Conservation (phyloP, 1,140 invertebrate species). For the Drosophila cardini region DNA sequence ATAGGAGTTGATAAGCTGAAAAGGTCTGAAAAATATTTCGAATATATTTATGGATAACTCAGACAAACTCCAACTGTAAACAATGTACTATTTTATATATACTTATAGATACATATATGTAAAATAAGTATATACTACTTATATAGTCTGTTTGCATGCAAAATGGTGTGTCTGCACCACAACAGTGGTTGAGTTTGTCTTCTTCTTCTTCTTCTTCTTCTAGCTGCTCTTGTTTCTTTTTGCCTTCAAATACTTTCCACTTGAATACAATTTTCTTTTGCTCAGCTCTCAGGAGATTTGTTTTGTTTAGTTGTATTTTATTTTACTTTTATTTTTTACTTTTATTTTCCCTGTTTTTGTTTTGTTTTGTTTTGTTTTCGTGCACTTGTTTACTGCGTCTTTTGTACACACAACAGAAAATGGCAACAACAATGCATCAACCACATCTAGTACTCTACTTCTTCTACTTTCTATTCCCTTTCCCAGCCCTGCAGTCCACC, state of each 20-base stretch:
- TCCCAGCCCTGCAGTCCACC: neutral
- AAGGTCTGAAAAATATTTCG: constrained; percentile 35
- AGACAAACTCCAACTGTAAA: constrained; percentile 9
- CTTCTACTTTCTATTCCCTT: neutral
- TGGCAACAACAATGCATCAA: constrained; percentile 60
- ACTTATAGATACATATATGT: neutral
- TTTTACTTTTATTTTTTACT: neutral
- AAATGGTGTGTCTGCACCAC: constrained; percentile 45
- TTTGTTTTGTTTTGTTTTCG: constrained; percentile 71
- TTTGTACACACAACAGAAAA: constrained; percentile 48
- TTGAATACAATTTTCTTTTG: constrained; percentile 46
- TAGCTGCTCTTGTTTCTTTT: constrained; percentile 13
- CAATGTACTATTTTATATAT: constrained; percentile 11
- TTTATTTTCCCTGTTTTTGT: neutral
- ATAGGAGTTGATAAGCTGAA: constrained; percentile 53
- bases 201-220: constrained; percentile 11
- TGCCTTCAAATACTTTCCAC: constrained; percentile 43
- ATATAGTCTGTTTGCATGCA: constrained; percentile 3
- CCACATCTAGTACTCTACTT: constrained; percentile 5
- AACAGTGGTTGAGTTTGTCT: constrained; percentile 64
- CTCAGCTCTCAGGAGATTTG: constrained; percentile 71
- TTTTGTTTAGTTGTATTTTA: constrained; percentile 57
- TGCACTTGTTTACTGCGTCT: constrained; percentile 77
- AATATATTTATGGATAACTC: constrained; percentile 45
- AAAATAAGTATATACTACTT: constrained; percentile 12